phyloP scores from a whole-genome alignment of 1,140 invertebrate species.

The Colletes latitarsis region DNA sequence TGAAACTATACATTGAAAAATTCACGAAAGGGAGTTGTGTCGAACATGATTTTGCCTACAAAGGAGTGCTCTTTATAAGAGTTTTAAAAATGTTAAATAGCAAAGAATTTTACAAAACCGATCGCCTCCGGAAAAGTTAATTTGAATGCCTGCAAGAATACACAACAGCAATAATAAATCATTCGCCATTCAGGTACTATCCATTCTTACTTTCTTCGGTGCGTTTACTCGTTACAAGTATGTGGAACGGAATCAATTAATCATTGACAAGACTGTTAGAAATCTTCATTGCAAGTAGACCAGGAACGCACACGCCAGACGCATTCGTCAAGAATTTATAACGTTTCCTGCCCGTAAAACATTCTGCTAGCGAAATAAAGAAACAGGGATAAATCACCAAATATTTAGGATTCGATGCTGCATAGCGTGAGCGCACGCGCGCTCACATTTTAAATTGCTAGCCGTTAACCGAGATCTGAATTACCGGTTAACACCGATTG shows the following conservation, averaged over 20 bases:
- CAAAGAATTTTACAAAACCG: background rate
- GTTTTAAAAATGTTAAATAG: too few species aligned
- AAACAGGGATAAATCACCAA: slow-evolving; percentile 43
- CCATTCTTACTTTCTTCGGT: slow-evolving; percentile 25
- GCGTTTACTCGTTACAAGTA: slow-evolving; percentile 19
- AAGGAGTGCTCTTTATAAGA: too few species aligned
- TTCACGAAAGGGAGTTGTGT: too few species aligned
- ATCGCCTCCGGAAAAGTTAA: background rate
- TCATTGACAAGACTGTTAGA: slow-evolving; percentile 44
- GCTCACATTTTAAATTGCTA: slow-evolving; percentile 55
- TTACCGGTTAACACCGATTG: slow-evolving; percentile 68
- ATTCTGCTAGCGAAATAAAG: background rate
- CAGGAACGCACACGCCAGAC: background rate
- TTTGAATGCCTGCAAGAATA: slow-evolving; percentile 8
- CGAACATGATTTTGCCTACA: too few species aligned
- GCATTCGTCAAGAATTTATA: background rate
- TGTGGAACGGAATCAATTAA: slow-evolving; percentile 34
- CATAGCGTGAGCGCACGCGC: slow-evolving; percentile 38
- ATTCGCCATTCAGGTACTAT: slow-evolving; percentile 26
- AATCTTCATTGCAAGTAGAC: slow-evolving; percentile 39
- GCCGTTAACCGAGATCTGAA: slow-evolving; percentile 66
- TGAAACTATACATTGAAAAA: background rate
- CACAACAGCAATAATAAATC: slow-evolving; percentile 36
- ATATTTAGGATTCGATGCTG: slow-evolving; percentile 46
- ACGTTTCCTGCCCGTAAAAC: background rate